Conservation (phyloP, 2,113 vertebrate genomes). For the Pardalotus punctatus region DNA sequence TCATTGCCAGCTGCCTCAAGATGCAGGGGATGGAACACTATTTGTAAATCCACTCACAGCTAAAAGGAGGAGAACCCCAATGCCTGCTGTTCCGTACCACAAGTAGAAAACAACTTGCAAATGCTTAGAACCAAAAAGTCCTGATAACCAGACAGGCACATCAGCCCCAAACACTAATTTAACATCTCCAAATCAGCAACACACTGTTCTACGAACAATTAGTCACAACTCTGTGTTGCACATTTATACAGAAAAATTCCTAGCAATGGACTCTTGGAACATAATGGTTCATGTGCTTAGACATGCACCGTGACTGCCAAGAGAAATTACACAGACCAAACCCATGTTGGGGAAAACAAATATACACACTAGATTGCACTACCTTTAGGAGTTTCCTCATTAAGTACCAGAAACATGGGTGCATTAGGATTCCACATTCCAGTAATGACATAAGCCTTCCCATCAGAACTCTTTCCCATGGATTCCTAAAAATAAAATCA, state of each 20-base stretch:
- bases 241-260: not conserved
- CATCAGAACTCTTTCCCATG: slow-evolving; percentile 93
- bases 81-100: not conserved
- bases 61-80: not conserved
- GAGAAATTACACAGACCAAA: not conserved
- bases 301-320: accelerated
- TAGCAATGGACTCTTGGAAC: not conserved
- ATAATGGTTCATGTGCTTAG: not conserved
- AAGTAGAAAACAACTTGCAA: not conserved
- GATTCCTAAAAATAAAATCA: slow-evolving; percentile 82
- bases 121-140: not conserved
- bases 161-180: not conserved
- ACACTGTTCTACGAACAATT: not conserved
- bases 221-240: not conserved
- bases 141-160: not conserved
- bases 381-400: slow-evolving; percentile 98
- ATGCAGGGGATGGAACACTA: not conserved
- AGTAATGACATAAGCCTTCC: slow-evolving; percentile 93
- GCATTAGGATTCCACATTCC: slow-evolving; percentile 94
- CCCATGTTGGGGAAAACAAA: not conserved
- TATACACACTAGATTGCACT: not conserved
- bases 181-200: not conserved
- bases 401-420: slow-evolving; percentile 86
- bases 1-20: not conserved
- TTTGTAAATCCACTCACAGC: not conserved